A percentile compares a stretch with the other conserved stretches of the same genome.
Conservation (phyloP, 2,797 vertebrate genomes). For the Mareca strepera region DNA sequence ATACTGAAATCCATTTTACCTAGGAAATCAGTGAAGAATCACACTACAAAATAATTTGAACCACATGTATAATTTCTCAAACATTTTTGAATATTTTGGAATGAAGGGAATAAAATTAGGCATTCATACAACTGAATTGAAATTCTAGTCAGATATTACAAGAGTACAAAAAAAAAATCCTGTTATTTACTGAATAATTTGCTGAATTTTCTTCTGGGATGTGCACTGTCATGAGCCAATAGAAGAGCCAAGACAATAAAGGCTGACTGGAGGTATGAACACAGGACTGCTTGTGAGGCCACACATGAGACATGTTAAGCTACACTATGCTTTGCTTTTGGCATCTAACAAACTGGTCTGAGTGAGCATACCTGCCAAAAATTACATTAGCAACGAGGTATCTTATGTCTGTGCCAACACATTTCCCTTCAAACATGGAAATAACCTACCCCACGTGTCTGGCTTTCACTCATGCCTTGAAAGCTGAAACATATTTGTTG, state of each 20-base stretch:
- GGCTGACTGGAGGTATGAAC: background rate
- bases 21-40: background rate
- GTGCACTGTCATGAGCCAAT: background rate
- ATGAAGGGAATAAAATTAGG: background rate
- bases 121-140: background rate
- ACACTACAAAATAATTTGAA: background rate
- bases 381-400: conserved; percentile 49
- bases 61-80: background rate
- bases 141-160: background rate
- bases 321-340: background rate
- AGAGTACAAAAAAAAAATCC: background rate
- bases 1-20: conserved; percentile 10
- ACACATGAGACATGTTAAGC: conserved; percentile 9
- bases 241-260: background rate
- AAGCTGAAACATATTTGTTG: background rate
- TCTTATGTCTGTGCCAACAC: conserved; percentile 24
- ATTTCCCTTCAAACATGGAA: conserved; percentile 37
- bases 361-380: conserved; percentile 49
- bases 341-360: background rate
- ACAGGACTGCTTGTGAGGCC: conserved; percentile 4
- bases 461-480: background rate
- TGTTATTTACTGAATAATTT: background rate
- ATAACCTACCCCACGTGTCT: conserved; percentile 14
- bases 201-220: background rate
- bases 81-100: background rate